These are phyloP conservation scores for Drosophila insularis DNA, from an alignment of 1,140 invertebrate genomes.

Conservation along the genomic window DNA sequence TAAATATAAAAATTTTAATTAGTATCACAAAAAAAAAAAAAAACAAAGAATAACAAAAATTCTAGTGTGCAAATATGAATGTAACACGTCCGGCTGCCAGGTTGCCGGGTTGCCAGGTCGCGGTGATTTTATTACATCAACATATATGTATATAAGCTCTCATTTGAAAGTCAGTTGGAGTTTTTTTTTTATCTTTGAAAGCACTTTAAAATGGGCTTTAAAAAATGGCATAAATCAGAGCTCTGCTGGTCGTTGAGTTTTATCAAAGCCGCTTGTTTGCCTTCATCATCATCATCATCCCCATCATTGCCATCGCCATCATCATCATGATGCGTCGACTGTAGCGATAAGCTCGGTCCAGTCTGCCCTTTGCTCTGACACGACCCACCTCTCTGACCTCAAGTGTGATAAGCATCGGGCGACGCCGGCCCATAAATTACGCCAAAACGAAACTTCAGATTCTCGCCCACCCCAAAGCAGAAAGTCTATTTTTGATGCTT, in stretches of 20 bases:
- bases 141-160: not conserved
- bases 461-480: not conserved
- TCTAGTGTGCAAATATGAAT: conserved; percentile 44
- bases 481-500: conserved; percentile 53
- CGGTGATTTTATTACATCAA: too few species aligned
- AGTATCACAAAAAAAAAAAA: conserved; percentile 44
- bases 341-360: conserved; percentile 53
- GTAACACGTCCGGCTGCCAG: conserved; percentile 7
- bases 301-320: conserved; percentile 8
- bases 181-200: conserved; percentile 22
- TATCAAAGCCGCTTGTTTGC: conserved; percentile 50
- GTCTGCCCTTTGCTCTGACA: not conserved
- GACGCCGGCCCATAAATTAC: conserved; percentile 62
- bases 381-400: conserved; percentile 27
- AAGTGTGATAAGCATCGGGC: conserved; percentile 56
- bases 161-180: conserved; percentile 49
- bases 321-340: conserved; percentile 19
- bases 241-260: conserved; percentile 37
- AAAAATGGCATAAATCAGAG: conserved; percentile 66
- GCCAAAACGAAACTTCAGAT: conserved; percentile 25
- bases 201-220: conserved; percentile 50
- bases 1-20: conserved; percentile 74
- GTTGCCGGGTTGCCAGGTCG: not conserved
- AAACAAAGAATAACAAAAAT: conserved; percentile 10
- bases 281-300: not conserved